Evolutionary conservation across 2,888 invertebrate species (phyloP).

Genomic region (Drosophila macrospina): DNA sequence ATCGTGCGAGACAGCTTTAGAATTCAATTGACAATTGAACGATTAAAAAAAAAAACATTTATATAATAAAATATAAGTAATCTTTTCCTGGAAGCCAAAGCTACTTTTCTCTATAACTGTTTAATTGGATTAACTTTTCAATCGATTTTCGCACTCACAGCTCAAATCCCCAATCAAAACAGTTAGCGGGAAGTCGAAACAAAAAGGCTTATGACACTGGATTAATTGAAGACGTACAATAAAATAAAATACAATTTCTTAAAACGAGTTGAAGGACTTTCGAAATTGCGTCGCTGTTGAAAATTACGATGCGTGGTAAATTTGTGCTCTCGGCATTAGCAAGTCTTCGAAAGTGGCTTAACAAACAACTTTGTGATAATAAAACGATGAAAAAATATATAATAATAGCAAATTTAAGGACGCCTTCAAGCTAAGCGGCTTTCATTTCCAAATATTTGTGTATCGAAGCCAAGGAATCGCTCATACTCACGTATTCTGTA

Average conservation of each 20-base stretch:
- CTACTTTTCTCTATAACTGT: slow-evolving; percentile 21
- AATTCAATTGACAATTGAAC: slow-evolving; percentile 4
- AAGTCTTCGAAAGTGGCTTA: slow-evolving; percentile 70
- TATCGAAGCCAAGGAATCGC: neutral
- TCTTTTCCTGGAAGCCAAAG: neutral
- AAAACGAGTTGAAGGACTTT: slow-evolving; percentile 11
- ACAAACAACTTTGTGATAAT: slow-evolving; percentile 62
- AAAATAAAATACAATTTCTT: slow-evolving; percentile 17
- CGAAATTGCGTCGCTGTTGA: slow-evolving; percentile 20
- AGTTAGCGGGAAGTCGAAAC: slow-evolving; percentile 3
- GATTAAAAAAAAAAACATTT: neutral
- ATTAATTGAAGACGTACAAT: slow-evolving; percentile 26
- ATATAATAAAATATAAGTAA: neutral
- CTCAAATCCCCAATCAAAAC: slow-evolving; percentile 32
- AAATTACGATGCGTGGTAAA: slow-evolving; percentile 42
- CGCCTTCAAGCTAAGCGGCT: slow-evolving; percentile 41
- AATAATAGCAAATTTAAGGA: slow-evolving; percentile 22
- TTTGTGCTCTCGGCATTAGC: slow-evolving; percentile 61
- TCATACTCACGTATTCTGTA: neutral
- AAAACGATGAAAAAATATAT: slow-evolving; percentile 37
- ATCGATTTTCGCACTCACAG: slow-evolving; percentile 33
- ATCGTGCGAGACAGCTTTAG: slow-evolving; percentile 37
- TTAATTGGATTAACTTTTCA: slow-evolving; percentile 53
- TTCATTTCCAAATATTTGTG: slow-evolving; percentile 23
- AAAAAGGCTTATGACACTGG: slow-evolving; percentile 58